Evolutionary conservation across 2,797 vertebrate species (phyloP), one percentile per base, ranked within the genome.

Genomic region (Aeoliscus strigatus): DNA sequence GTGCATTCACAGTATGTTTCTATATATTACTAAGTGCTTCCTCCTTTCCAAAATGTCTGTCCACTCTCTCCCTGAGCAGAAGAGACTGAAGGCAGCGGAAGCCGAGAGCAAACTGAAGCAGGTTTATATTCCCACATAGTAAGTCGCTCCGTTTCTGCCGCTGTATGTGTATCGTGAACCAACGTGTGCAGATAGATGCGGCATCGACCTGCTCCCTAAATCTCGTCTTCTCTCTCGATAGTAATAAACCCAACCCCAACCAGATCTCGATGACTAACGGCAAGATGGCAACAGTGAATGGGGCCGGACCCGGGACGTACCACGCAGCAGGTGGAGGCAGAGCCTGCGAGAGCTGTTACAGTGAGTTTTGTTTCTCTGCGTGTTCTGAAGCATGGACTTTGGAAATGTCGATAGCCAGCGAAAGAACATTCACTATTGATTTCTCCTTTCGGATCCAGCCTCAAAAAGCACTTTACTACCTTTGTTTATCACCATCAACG

Each of bases 111-210:
- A 96, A 80, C 84, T 98, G 86, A 96, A 97, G 75, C 95, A 98
- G 88, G 95, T 97, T 50, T 98, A 98, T 86, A 98, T 97, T 80
- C 94, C 95, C 48, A 97, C 94, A 70, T 98, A 98, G 95, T 98
- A 87, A 96, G 95, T 96, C n/a, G 1, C 25, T 27, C 25, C n/a
- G 4, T 11, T 24, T 29, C 18, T 6, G 18, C 6, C 6, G 18
- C 3, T 21, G 18, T 21, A 21, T 21, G 18, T 21, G 6, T n/a
- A n/a, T n/a, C n/a, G n/a, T 6, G 18, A 21, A 21, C 18, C 3
- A 21, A 25, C 13, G 9, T 27, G 21, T 18, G 32, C 15, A 46
- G 35, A 33, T 6, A 21, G 18, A 3, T 3, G 18, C 18, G 6
- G 18, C 3, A 6, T 39, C 11, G 3, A 8, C 28, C 8, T 33